Evolutionary conservation across 2,113 vertebrate genomes (phyloP).

Genomic region (Semicossyphus pulcher): DNA sequence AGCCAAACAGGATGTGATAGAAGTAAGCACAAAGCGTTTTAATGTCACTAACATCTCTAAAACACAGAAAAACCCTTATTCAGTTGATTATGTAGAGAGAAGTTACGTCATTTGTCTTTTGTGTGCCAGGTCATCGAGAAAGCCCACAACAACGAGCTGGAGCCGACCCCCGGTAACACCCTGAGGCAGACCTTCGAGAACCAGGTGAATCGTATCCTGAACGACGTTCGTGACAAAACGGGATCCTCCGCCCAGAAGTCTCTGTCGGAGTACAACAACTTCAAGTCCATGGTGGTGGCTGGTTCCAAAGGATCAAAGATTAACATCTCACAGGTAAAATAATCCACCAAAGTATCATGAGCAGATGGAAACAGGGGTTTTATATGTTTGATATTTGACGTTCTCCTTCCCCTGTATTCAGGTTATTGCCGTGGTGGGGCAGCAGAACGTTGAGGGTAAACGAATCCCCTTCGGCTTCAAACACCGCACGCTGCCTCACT

Average conservation of each 20-base stretch:
- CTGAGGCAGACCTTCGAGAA: slow-evolving; percentile 97
- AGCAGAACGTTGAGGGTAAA: slow-evolving; percentile 98
- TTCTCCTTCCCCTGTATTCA: slow-evolving; percentile 41
- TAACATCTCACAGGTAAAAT: slow-evolving; percentile 94
- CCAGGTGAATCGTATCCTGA: slow-evolving; percentile 97
- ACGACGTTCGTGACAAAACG: slow-evolving; percentile 96
- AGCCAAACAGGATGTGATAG: slow-evolving; percentile 98
- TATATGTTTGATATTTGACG: neutral
- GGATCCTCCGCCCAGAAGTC: slow-evolving; percentile 98
- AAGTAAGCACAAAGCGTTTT: slow-evolving; percentile 79
- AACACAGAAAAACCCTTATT: neutral
- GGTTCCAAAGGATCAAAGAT: slow-evolving; percentile 97
- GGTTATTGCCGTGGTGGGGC: slow-evolving; percentile 97
- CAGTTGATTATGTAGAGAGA: neutral
- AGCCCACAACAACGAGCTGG: slow-evolving; percentile 97
- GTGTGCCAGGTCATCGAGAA: slow-evolving; percentile 93
- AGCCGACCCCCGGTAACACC: slow-evolving; percentile 96
- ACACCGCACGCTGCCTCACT: slow-evolving; percentile 95
- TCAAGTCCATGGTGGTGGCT: slow-evolving; percentile 99
- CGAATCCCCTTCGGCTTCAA: slow-evolving; percentile 98
- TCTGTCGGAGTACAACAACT: slow-evolving; percentile 98
- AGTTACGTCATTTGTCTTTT: neutral
- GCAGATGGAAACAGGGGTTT: too few relatives aligned
- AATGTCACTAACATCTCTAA: slow-evolving; percentile 72
- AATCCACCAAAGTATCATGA: accelerated